phyloP scores from a whole-genome alignment of 2,113 vertebrate genomes.

The Microcebus jonahi region DNA sequence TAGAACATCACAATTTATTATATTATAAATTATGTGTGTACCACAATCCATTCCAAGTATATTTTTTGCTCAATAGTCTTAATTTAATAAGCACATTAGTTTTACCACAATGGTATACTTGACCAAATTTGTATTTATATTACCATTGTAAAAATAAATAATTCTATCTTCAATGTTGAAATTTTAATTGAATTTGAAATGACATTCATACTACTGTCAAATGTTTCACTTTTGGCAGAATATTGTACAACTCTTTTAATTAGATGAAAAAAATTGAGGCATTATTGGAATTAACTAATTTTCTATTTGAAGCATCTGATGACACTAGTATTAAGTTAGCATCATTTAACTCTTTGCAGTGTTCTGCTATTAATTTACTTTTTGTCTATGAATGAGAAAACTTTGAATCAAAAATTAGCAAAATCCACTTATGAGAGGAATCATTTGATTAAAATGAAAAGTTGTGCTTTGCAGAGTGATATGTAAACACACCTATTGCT shows the following conservation, averaged over 20 bases:
- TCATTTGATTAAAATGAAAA: background rate
- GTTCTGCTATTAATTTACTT: background rate
- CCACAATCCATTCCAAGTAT: background rate
- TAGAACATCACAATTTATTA: background rate
- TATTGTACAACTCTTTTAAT: background rate
- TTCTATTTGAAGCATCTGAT: background rate
- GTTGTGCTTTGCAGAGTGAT: background rate
- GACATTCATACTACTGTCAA: background rate
- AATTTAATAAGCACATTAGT: background rate
- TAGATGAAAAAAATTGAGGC: background rate
- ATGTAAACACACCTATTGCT: background rate
- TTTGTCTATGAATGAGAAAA: background rate
- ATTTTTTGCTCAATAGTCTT: background rate
- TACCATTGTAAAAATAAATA: background rate
- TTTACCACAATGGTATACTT: background rate
- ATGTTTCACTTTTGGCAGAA: background rate
- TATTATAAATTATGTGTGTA: background rate
- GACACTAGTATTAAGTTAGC: background rate
- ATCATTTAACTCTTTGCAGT: background rate
- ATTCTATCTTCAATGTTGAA: background rate
- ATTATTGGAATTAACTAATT: background rate
- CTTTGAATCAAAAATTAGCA: background rate
- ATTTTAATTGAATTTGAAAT: background rate
- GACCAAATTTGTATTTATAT: background rate
- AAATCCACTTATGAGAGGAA: background rate